phyloP scores from a whole-genome alignment of 2,113 vertebrate genomes.

The Pelmatolapia mariae region DNA sequence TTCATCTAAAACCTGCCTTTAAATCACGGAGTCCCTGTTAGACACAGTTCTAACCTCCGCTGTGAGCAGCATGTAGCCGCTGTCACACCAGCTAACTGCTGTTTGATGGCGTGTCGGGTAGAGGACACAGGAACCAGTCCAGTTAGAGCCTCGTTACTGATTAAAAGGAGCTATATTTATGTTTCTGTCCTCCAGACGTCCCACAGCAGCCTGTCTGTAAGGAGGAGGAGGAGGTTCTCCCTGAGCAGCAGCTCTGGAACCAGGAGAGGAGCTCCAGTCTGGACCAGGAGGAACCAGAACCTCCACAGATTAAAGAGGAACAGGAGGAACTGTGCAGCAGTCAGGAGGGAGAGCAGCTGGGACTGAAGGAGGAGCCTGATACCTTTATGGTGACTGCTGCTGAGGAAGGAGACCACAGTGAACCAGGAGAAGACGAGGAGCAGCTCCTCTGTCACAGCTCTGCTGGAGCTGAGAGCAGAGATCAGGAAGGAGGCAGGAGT shows the following conservation, averaged over 20 bases:
- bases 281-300: background rate
- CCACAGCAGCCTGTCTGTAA: background rate
- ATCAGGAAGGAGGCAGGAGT: background rate
- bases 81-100: background rate
- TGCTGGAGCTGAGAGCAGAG: background rate
- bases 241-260: background rate
- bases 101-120: no score
- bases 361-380: background rate
- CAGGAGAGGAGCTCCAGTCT: background rate
- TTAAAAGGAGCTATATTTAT: background rate
- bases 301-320: background rate
- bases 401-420: background rate
- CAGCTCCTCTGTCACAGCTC: background rate
- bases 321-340: background rate
- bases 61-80: background rate
- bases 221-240: background rate
- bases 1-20: background rate
- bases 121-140: background rate
- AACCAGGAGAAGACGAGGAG: background rate
- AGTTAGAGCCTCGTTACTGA: background rate
- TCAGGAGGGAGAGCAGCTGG: background rate
- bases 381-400: background rate
- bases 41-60: background rate
- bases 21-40: background rate
- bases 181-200: background rate